A percentile compares a stretch with the other conserved stretches of the same genome.
Conservation (phyloP, 2,113 vertebrate genomes). For the Urocynchramus pylzowi region DNA sequence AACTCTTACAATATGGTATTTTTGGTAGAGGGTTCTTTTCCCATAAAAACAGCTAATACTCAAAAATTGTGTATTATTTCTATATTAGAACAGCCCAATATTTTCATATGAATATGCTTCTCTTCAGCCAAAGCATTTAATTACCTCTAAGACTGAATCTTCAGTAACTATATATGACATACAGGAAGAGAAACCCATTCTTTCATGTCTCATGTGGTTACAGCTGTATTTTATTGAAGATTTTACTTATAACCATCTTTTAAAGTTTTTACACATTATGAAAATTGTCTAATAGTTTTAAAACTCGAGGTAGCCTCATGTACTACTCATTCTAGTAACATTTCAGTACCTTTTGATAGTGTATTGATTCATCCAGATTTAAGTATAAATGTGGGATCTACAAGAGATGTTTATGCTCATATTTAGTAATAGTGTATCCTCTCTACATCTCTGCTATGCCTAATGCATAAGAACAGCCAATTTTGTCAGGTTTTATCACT, state of each 20-base stretch:
- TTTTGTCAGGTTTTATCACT: background rate
- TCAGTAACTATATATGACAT: background rate
- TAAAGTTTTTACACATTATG: background rate
- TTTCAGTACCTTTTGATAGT: background rate
- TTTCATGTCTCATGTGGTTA: background rate
- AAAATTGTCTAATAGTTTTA: background rate
- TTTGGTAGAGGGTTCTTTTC: background rate
- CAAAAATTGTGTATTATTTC: background rate
- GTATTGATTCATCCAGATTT: background rate
- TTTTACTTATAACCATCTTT: background rate
- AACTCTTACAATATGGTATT: background rate
- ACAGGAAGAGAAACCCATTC: background rate
- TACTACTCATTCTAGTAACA: background rate
- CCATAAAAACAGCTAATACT: background rate
- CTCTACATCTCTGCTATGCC: background rate
- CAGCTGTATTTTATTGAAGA: background rate
- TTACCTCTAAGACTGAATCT: background rate
- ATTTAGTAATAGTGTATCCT: background rate
- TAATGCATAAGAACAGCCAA: background rate
- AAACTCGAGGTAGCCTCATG: background rate
- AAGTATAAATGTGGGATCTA: background rate
- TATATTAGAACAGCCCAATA: background rate
- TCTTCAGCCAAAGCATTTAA: background rate
- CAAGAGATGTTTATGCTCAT: background rate
- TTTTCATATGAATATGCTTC: background rate